phyloP scores from a whole-genome alignment of 2,113 vertebrate species.

The Sylvia atricapilla region DNA sequence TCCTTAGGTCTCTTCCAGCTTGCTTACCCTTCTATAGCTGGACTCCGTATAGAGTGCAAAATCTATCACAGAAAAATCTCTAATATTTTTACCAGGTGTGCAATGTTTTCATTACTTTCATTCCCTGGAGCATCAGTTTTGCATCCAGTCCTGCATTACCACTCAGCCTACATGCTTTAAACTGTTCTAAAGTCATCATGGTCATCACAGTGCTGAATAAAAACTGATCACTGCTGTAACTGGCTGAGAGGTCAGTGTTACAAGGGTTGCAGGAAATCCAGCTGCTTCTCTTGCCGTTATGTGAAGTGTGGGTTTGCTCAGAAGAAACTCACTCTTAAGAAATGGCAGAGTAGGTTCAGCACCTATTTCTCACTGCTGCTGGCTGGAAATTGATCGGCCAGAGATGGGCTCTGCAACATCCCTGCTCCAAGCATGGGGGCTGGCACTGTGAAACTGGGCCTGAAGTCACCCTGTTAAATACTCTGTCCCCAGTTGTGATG shows the following conservation, averaged over 20 bases:
- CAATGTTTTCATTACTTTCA: not conserved
- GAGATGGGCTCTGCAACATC: rapidly evolving
- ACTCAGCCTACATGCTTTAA: not conserved
- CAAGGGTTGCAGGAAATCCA: not conserved
- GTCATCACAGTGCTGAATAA: not conserved
- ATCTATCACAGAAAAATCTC: not conserved
- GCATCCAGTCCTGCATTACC: not conserved
- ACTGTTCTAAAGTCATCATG: not conserved
- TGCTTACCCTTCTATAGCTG: not conserved
- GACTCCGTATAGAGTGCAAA: not conserved
- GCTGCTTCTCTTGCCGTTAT: not conserved
- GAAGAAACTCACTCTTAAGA: not conserved
- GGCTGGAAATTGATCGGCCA: not conserved
- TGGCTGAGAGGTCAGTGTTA: not conserved
- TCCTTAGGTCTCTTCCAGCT: not conserved
- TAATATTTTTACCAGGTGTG: not conserved
- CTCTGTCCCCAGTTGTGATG: too few species aligned
- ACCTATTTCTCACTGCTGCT: not conserved
- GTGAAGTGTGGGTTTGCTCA: not conserved
- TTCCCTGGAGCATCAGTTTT: not conserved
- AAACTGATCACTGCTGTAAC: not conserved
- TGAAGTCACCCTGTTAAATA: not conserved
- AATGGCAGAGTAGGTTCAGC: not conserved
- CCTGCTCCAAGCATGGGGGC: rapidly evolving
- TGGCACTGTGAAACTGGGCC: not conserved